Evolutionary conservation across 2,888 invertebrate genomes (phyloP).

Genomic region (Calameuta filiformis): DNA sequence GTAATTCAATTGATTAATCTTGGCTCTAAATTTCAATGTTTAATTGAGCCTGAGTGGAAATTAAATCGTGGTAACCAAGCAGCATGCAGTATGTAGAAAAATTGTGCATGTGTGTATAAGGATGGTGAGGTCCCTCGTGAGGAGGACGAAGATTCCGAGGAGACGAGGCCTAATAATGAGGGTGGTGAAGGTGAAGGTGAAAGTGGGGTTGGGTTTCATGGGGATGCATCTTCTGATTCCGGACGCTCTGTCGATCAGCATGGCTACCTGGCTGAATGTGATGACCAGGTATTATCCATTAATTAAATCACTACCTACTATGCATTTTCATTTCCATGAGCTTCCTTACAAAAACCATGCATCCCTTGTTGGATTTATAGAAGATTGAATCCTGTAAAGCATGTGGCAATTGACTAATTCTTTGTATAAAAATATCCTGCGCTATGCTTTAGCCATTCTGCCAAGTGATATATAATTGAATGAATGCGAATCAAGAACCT

Average conservation of each 20-base stretch:
- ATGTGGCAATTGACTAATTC: background rate
- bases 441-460: background rate
- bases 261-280: slow-evolving; percentile 58
- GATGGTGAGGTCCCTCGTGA: slow-evolving; percentile 66
- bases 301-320: background rate
- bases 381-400: background rate
- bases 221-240: slow-evolving; percentile 55
- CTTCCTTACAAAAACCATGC: background rate
- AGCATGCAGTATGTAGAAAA: slow-evolving; percentile 61
- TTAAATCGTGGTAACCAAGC: slow-evolving; percentile 10
- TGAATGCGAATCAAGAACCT: background rate
- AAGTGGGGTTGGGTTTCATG: slow-evolving; percentile 50
- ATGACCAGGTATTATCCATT: slow-evolving; percentile 57
- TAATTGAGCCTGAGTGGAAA: background rate
- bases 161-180: slow-evolving; percentile 50
- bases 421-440: background rate
- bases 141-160: slow-evolving; percentile 65
- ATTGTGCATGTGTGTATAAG: slow-evolving; percentile 64
- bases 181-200: slow-evolving; percentile 38
- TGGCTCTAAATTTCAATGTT: background rate
- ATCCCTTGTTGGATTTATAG: background rate
- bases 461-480: background rate
- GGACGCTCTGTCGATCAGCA: slow-evolving; percentile 57
- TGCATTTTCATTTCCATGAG: background rate
- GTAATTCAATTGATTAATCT: background rate